Base-by-base conservation (phyloP, 2,797 vertebrate species). In the Sebastolobus alascanus region DNA sequence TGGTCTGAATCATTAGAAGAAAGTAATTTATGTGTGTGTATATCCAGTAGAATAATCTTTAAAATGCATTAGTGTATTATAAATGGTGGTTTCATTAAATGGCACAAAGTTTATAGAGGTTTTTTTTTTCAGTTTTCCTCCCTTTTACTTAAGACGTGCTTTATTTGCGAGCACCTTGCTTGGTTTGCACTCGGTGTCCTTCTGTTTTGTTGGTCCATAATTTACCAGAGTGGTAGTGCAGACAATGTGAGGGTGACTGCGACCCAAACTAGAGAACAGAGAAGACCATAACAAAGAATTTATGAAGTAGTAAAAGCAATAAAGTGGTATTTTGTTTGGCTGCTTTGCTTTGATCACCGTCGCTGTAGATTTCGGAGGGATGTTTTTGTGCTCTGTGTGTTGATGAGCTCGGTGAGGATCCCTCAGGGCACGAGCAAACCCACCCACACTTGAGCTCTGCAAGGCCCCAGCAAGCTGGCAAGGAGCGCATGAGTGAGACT, bases 391-490 rank as follows among this genome's bases (percentile, higher is more conserved):
- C 50, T 79, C 10, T 31, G 74, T 68, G 82, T 80, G 79, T 72
- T 80, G 77, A 76, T 82, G 5, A 68, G 38, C 79, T 84, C 68
- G 22, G 59, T 40, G 55, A 68, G 22, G 77, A 66, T 70, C 79
- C 84, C 77, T 73, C 0, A 59, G 85, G 86, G 75, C 68, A 22
- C 12, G 8, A 73, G 80, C 75, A 86, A 88, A 88, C 84, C 82
- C 82, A 22, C 84, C 84, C 86, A 88, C 88, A 66, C 80, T 75
- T n/a, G 46, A 82, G 72, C 70, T 84, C 60, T 69, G 78, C 50
- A 5, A 64, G 70, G 59, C 56, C 60, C 8, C 63, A 37, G 61
- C 31, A 73, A 56, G 60, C 71, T 66, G 66, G 75, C 82, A 70
- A 29, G 22, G 54, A 80, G 63, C 4, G 13, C 40, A 46, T 22